These are phyloP conservation scores for Microctenopoma steveboyesi DNA, from an alignment of 2,797 vertebrate genomes.

Conservation along the genomic window DNA sequence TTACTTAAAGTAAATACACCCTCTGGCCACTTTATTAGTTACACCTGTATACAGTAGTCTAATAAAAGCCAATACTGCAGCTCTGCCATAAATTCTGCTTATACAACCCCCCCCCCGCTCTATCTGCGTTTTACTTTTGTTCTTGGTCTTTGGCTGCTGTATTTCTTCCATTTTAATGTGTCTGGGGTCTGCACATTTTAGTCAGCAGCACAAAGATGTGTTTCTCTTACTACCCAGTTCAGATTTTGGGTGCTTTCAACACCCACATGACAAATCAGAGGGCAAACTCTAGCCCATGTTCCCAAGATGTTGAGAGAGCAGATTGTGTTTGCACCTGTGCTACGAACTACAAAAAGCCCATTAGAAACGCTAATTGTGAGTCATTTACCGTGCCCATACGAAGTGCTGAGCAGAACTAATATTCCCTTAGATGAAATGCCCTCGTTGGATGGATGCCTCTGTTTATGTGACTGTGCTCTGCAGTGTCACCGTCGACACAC, in stretches of 20 bases:
- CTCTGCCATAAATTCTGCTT: no score
- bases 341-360: slow-evolving; percentile 3
- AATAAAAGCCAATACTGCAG: no score
- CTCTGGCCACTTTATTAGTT: no score
- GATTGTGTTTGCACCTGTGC: slow-evolving; percentile 19
- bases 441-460: neutral
- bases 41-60: no score
- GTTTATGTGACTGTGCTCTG: slow-evolving; percentile 2
- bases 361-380: slow-evolving; percentile 18
- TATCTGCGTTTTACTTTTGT: slow-evolving; percentile 17
- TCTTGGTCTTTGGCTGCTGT: neutral
- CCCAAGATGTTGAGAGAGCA: neutral
- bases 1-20: no score
- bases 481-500: slow-evolving; percentile 12
- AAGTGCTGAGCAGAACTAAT: slow-evolving; percentile 10
- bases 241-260: neutral
- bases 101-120: neutral
- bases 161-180: neutral
- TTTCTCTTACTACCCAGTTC: neutral
- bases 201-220: slow-evolving; percentile 8
- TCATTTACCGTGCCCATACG: slow-evolving; percentile 11
- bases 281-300: neutral
- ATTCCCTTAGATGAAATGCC: slow-evolving; percentile 13
- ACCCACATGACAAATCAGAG: neutral
- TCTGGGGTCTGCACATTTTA: slow-evolving; percentile 8